Percentiles rank a stretch among this genome's conserved stretches.
These are phyloP conservation scores for Geotrupes spiniger DNA, from an alignment of 2,888 invertebrate genomes.

Conservation along the genomic window DNA sequence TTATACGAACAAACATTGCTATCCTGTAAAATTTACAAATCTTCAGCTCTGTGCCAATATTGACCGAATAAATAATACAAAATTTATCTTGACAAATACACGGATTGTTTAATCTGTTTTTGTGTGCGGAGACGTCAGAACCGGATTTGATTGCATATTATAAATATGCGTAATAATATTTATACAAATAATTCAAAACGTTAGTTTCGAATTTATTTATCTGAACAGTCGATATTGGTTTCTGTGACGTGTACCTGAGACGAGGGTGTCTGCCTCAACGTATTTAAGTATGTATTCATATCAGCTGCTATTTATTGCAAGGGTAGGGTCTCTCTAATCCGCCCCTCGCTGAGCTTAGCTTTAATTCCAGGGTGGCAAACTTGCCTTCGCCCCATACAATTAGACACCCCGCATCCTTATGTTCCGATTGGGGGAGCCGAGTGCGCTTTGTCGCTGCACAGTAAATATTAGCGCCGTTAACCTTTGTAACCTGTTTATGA, in stretches of 20 bases:
- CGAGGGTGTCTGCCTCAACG: slow-evolving; percentile 28
- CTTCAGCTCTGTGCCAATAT: slow-evolving; percentile 15
- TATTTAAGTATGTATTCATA: slow-evolving; percentile 38
- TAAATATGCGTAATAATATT: too few relatives aligned
- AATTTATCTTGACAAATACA: slow-evolving; percentile 17
- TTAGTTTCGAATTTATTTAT: not conserved
- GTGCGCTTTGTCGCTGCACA: slow-evolving; percentile 18
- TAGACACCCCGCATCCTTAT: slow-evolving; percentile 36
- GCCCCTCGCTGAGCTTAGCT: slow-evolving; percentile 38
- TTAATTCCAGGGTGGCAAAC: slow-evolving; percentile 41
- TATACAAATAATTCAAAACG: too few relatives aligned
- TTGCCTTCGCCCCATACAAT: slow-evolving; percentile 37
- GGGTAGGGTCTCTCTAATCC: slow-evolving; percentile 34
- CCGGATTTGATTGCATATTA: too few relatives aligned
- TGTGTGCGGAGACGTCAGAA: slow-evolving; percentile 12
- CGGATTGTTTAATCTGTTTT: slow-evolving; percentile 14
- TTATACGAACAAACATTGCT: slow-evolving; percentile 9
- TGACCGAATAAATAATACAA: slow-evolving; percentile 17
- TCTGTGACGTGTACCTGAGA: slow-evolving; percentile 18
- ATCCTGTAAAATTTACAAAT: slow-evolving; percentile 13
- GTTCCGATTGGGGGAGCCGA: slow-evolving; percentile 13
- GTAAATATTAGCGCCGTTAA: slow-evolving; percentile 29
- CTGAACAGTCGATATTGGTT: slow-evolving; percentile 2
- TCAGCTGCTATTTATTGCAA: slow-evolving; percentile 38
- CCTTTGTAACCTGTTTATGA: slow-evolving; percentile 27